Base-by-base conservation (phyloP, 2,797 vertebrate species). In the Babyrousa celebensis region DNA sequence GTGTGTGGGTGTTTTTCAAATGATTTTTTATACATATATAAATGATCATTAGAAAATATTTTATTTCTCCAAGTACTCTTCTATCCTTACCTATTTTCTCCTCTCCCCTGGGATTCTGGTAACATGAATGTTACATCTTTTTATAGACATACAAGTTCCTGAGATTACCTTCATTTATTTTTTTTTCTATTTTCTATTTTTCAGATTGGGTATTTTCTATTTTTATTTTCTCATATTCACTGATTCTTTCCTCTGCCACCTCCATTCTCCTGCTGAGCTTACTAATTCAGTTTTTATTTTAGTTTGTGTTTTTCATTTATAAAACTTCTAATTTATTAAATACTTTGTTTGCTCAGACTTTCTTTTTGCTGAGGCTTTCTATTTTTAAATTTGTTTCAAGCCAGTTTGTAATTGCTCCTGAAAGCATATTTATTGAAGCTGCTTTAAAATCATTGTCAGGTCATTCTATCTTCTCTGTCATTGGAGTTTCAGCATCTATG, bases 361-460 rank as follows among this genome's bases (percentile, higher is more conserved):
- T 85, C 58, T 15, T 60, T 10, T 48, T 85, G 71, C 16, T 80
- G 5, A 68, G 48, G 3, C 48, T 36, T 36, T 36, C 36, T 65
- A 65, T 62, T 87, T 94, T 85, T n/a, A 52, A 43, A 86, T 87
- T 74, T 68, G 25, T 75, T 92, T 77, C 54, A 85, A 62, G 6
- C 18, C 48, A 75, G 32, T 36, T 86, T 75, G 8, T 52, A 82
- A 56, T 77, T 84, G 25, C 9, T 56, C 60, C 32, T 77, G 18
- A 27, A 71, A 89, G n/a, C 23, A 27, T 70, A 43, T 63, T 48
- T 77, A 25, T n/a, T 9, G 77, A 27, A 32, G 2, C 20, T 89
- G 21, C 21, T 84, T 84, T 84, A 68, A 84, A 82, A 68, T 29
- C 20, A 40, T 27, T 89, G 54, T 62, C 16, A 85, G 14, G 8